A percentile compares a stretch with the other conserved stretches of the same genome.
Conservation (phyloP, 2,888 invertebrate species). For the Gnatocerus cornutus region DNA sequence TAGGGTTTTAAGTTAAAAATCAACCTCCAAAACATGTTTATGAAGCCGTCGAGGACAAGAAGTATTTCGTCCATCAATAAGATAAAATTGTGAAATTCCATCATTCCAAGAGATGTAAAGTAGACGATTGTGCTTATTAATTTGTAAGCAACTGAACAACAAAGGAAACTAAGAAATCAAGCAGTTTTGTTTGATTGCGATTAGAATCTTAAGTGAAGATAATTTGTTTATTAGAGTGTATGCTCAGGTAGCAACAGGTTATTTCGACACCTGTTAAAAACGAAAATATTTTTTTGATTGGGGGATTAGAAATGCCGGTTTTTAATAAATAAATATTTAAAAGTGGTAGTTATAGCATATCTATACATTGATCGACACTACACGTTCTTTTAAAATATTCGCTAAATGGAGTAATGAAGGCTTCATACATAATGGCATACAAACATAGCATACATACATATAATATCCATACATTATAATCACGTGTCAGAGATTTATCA, state of each 20-base stretch:
- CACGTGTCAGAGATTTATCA: constrained; percentile 16
- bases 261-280: background rate
- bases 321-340: background rate
- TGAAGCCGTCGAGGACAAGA: too few relatives aligned
- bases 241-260: background rate
- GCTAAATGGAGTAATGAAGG: background rate
- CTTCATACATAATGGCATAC: constrained; percentile 13
- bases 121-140: too few relatives aligned
- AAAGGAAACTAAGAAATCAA: too few relatives aligned
- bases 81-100: too few relatives aligned
- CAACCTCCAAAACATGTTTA: background rate
- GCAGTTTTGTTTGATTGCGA: too few relatives aligned
- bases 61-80: too few relatives aligned
- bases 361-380: background rate
- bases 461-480: constrained; percentile 34
- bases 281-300: background rate
- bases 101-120: too few relatives aligned
- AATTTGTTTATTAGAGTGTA: too few relatives aligned
- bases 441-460: constrained; percentile 34
- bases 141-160: too few relatives aligned
- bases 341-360: background rate
- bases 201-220: too few relatives aligned
- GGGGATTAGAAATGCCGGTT: background rate
- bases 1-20: background rate
- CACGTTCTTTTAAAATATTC: background rate